Conservation (phyloP, 1,140 invertebrate genomes). For the Bilobella aurantiaca region DNA sequence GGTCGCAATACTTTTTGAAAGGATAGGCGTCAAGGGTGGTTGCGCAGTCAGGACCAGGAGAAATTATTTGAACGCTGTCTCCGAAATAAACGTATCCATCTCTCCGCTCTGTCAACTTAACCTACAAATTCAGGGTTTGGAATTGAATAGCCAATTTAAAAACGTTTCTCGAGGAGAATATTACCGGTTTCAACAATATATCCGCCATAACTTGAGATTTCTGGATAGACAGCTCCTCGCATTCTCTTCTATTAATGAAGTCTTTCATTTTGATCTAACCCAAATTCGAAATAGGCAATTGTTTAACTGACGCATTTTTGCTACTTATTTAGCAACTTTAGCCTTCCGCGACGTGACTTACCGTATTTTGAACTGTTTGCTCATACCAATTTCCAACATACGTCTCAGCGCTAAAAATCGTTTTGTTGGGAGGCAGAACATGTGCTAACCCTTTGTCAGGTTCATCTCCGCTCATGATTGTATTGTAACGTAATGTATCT, state of each 20-base stretch:
- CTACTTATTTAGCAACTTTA: too few species aligned
- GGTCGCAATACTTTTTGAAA: slow-evolving; percentile 24
- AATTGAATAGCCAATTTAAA: background rate
- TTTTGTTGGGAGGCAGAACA: slow-evolving; percentile 13
- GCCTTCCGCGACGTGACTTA: too few species aligned
- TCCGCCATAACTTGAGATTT: slow-evolving; percentile 31
- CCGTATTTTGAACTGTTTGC: slow-evolving; percentile 28
- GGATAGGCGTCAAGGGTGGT: slow-evolving; percentile 18
- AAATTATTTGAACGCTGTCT: slow-evolving; percentile 28
- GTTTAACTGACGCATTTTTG: background rate
- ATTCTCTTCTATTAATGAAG: slow-evolving; percentile 27
- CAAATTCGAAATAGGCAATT: background rate
- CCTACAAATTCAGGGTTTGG: too few species aligned
- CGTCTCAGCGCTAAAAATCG: slow-evolving; percentile 24
- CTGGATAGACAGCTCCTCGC: slow-evolving; percentile 28
- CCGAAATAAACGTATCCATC: slow-evolving; percentile 22
- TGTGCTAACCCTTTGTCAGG: background rate
- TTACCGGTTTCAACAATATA: slow-evolving; percentile 23
- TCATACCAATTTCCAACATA: slow-evolving; percentile 34
- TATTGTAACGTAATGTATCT: too few species aligned
- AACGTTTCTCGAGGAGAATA: background rate
- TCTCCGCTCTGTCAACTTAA: slow-evolving; percentile 5
- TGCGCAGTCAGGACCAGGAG: slow-evolving; percentile 27
- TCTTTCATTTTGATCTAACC: slow-evolving; percentile 22
- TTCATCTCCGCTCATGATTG: too few species aligned